Evolutionary conservation across 2,888 invertebrate genomes (phyloP).

Genomic region (Drosophila kanekoi): DNA sequence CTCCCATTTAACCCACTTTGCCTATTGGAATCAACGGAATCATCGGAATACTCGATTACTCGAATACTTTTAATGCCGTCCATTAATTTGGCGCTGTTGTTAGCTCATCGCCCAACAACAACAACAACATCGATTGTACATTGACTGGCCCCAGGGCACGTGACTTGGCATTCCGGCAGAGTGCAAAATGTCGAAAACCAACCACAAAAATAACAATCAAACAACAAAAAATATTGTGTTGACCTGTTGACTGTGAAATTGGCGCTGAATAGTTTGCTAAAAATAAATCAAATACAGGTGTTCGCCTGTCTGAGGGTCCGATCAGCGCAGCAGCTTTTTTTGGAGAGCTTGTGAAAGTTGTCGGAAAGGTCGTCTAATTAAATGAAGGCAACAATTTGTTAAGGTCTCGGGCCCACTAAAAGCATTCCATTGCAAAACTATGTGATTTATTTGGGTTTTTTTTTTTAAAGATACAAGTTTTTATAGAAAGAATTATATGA

Average conservation of each 20-base stretch:
- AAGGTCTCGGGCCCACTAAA: slow-evolving; percentile 2
- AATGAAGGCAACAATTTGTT: slow-evolving; percentile 19
- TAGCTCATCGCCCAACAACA: slow-evolving; percentile 53
- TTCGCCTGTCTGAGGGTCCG: slow-evolving; percentile 10
- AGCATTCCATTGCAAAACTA: slow-evolving; percentile 3
- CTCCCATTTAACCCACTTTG: slow-evolving; percentile 62
- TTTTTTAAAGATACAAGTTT: not conserved
- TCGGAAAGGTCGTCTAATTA: slow-evolving; percentile 44
- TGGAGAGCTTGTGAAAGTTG: slow-evolving; percentile 47
- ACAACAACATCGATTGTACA: slow-evolving; percentile 25
- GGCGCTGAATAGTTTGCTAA: slow-evolving; percentile 47
- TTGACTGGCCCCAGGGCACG: slow-evolving; percentile 59
- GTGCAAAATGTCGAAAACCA: slow-evolving; percentile 41
- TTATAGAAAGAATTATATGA: too few relatives aligned
- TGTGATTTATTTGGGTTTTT: not conserved
- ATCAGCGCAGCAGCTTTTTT: not conserved
- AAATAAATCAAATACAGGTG: slow-evolving; percentile 62
- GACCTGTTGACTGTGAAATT: slow-evolving; percentile 62
- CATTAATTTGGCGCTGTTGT: slow-evolving; percentile 57
- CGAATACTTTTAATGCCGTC: slow-evolving; percentile 44
- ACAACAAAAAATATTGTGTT: slow-evolving; percentile 14
- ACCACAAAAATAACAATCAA: slow-evolving; percentile 13
- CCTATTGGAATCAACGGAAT: slow-evolving; percentile 47
- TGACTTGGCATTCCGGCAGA: slow-evolving; percentile 63
- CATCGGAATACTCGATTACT: slow-evolving; percentile 46